Conservation (phyloP, 1,140 invertebrate genomes). For the Drosophila dunni region DNA sequence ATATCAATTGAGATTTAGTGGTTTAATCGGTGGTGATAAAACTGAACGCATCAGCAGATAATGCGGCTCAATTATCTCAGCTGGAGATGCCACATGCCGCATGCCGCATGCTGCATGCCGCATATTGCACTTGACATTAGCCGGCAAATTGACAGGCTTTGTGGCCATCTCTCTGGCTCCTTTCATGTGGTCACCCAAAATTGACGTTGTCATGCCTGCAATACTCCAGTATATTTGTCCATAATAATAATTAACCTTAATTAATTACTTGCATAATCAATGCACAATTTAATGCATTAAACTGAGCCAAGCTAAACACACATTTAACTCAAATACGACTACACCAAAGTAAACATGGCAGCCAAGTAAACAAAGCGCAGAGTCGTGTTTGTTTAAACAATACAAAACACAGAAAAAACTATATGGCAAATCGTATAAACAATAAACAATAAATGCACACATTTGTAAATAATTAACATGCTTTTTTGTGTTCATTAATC, state of each 20-base stretch:
- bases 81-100: conserved; percentile 26
- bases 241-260: conserved; percentile 4
- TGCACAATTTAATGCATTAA: background rate
- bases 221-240: background rate
- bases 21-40: conserved; percentile 3
- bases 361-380: no score
- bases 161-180: background rate
- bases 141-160: conserved; percentile 19
- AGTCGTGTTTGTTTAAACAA: no score
- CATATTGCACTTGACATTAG: conserved; percentile 36
- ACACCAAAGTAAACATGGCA: no score
- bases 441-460: no score
- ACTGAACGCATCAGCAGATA: conserved; percentile 16
- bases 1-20: conserved; percentile 40
- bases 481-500: no score
- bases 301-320: no score
- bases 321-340: no score
- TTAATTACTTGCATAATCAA: conserved; percentile 16
- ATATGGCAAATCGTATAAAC: no score
- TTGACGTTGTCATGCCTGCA: background rate
- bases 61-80: conserved; percentile 21
- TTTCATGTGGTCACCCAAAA: background rate
- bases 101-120: conserved; percentile 19
- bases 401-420: no score
- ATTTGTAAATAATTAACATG: no score